These are phyloP conservation scores for Hybognathus amarus DNA, from an alignment of 2,797 vertebrate genomes.

Conservation along the genomic window DNA sequence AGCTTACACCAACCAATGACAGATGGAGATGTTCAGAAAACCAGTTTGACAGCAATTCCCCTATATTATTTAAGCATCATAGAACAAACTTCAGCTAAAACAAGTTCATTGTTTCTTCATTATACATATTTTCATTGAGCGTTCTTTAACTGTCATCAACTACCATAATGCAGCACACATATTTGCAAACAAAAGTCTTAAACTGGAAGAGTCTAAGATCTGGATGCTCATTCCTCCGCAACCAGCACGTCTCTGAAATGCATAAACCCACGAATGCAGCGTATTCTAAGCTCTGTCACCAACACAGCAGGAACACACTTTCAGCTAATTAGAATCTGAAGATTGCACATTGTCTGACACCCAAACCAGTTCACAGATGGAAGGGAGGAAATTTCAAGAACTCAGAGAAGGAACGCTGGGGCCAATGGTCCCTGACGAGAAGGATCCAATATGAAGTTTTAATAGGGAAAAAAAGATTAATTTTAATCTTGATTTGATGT, in stretches of 20 bases:
- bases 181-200: constrained; percentile 23
- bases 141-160: not conserved
- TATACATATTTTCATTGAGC: not conserved
- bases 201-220: not conserved
- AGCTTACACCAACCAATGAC: not conserved
- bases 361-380: constrained; percentile 57
- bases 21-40: not conserved
- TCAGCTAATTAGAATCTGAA: constrained; percentile 59
- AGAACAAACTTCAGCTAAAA: not conserved
- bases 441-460: constrained; percentile 31
- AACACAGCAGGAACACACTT: constrained; percentile 53
- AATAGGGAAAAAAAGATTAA: not conserved
- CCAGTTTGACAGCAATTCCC: not conserved
- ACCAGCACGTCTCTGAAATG: constrained; percentile 36
- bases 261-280: constrained; percentile 42
- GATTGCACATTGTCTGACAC: constrained; percentile 52
- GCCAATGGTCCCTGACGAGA: constrained; percentile 39
- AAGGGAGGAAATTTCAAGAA: constrained; percentile 51
- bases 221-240: constrained; percentile 13
- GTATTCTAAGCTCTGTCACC: constrained; percentile 52
- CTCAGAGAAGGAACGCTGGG: constrained; percentile 29
- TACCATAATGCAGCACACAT: not conserved
- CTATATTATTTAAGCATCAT: not conserved
- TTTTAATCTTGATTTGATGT: constrained; percentile 11
- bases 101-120: not conserved